Base-by-base conservation (phyloP, 1,140 invertebrate species). In the Bombyx mandarina region DNA sequence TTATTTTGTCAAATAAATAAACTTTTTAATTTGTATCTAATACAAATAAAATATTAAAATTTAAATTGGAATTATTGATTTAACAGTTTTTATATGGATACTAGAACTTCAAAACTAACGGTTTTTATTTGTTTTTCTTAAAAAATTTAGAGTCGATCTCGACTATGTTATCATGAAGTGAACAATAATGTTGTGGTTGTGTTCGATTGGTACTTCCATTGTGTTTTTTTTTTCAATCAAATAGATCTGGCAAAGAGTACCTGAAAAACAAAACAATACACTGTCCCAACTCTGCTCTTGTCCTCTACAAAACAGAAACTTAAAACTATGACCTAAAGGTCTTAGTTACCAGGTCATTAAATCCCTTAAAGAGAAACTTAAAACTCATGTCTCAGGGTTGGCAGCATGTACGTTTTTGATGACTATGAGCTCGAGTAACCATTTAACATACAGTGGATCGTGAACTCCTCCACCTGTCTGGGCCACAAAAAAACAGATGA, bases 81-180 rank as follows among this genome's bases (percentile, higher is more conserved):
- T 57, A 58, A 61, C 55, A 52, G 60, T 54, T 44, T 42, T 46
- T 57, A 49, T 52, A 18, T 18, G 12, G 12, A 59, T 53, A 64
- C 62, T 65, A 65, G 58, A 53, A 51, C 45, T 46, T 60, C 55
- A 46, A 44, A 53, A 22, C 51, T 52, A 48, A 35, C 1, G 12
- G 56, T 45, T 57, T 54, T 57, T 42, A 54, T 12, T 56, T 53
- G 52, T 60, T 42, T 5, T 57, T 52, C 62, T 50, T 57, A 47
- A 45, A 57, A 50, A 48, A 35, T 58, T 54, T 65, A 57, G 47
- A 52, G 53, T 56, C 26, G 46, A 45, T n/a, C 12, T 43, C 44
- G 46, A 49, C 52, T 69, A 64, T 35, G 69, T 68, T 61, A 71
- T 64, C 60, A 63, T 71, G 45, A 53, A 47, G 46, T 49, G 54